phyloP scores from a whole-genome alignment of 2,113 vertebrate genomes.

The Panthera tigris region DNA sequence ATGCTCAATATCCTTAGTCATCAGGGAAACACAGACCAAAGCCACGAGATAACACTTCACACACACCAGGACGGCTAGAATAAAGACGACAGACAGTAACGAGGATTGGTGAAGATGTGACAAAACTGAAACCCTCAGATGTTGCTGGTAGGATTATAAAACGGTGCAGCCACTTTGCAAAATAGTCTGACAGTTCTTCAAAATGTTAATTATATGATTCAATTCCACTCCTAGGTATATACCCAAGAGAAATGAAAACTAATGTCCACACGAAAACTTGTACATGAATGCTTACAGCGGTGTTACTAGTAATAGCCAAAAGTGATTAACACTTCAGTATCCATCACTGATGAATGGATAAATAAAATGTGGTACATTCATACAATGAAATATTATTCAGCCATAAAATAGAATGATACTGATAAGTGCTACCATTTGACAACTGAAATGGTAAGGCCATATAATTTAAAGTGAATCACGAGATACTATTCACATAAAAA shows the following conservation, averaged over 20 bases:
- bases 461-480: conserved; percentile 23
- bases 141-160: neutral
- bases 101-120: neutral
- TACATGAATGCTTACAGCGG: neutral
- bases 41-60: neutral
- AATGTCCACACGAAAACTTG: neutral
- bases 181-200: conserved; percentile 12
- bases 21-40: neutral
- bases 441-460: neutral
- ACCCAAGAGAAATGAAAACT: conserved; percentile 28
- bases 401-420: neutral
- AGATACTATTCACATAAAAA: neutral
- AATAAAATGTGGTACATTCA: neutral
- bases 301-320: neutral
- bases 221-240: neutral
- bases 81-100: neutral
- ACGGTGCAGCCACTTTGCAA: neutral
- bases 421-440: neutral
- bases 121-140: neutral
- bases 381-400: neutral
- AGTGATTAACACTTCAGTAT: neutral
- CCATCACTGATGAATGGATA: neutral
- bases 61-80: neutral
- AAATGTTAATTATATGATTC: neutral
- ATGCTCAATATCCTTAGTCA: neutral